Evolutionary conservation across 2,113 vertebrate genomes (phyloP).

Genomic region (Azemiops feae): DNA sequence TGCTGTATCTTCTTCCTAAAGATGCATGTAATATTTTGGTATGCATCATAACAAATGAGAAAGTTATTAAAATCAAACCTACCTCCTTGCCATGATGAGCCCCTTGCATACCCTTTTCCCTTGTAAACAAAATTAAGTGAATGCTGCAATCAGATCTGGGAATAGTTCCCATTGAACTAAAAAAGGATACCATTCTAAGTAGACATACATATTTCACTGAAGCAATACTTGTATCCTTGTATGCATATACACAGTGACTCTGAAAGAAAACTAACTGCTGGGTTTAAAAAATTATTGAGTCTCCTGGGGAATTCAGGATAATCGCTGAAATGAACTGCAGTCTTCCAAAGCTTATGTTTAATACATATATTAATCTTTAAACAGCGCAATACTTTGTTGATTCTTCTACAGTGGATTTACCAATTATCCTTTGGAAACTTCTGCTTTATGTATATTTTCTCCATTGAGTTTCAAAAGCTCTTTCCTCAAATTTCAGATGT

Average conservation of each 20-base stretch:
- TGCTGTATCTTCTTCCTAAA: conserved; percentile 88
- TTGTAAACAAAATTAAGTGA: background rate
- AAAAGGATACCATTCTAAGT: background rate
- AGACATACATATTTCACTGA: background rate
- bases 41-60: background rate
- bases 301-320: background rate
- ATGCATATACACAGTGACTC: background rate
- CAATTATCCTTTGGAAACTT: background rate
- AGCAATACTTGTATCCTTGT: background rate
- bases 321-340: background rate
- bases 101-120: background rate
- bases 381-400: background rate
- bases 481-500: background rate
- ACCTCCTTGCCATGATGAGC: background rate
- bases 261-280: background rate
- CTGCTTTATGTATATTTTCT: background rate
- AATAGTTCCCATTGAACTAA: background rate
- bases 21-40: conserved; percentile 61
- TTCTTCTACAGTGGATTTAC: background rate
- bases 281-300: background rate
- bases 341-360: background rate
- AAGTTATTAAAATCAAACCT: background rate
- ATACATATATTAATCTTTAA: background rate
- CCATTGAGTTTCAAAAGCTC: background rate
- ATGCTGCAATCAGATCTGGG: background rate